These are phyloP conservation scores for Drosophila engyochracea DNA, from an alignment of 2,888 invertebrate species.

Conservation along the genomic window DNA sequence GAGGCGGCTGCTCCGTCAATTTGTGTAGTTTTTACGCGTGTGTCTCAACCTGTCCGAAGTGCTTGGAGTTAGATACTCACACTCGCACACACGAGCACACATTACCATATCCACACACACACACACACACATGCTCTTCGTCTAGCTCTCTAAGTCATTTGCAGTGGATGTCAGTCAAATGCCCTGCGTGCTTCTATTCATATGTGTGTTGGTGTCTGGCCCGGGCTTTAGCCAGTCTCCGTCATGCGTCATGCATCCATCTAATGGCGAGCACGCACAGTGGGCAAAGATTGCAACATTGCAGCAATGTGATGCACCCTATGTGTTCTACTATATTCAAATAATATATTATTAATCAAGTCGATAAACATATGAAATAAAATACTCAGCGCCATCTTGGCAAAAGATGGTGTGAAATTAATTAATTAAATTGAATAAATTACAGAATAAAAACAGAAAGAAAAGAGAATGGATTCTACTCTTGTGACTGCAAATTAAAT, in stretches of 20 bases:
- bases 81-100: conserved; percentile 24
- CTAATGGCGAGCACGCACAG: conserved; percentile 63
- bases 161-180: conserved; percentile 65
- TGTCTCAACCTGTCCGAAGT: conserved; percentile 78
- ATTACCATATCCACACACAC: conserved; percentile 60
- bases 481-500: neutral
- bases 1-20: conserved; percentile 59
- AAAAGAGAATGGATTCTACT: neutral
- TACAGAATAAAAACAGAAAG: neutral
- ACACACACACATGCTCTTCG: conserved; percentile 25
- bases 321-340: neutral
- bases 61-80: conserved; percentile 70
- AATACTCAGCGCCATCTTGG: neutral
- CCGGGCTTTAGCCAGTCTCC: conserved; percentile 57
- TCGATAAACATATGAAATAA: neutral
- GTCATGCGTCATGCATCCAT: conserved; percentile 76
- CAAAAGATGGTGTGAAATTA: no score
- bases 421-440: neutral
- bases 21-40: conserved; percentile 81
- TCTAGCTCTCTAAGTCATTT: conserved; percentile 51
- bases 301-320: neutral
- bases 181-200: conserved; percentile 42
- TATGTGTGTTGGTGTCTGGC: conserved; percentile 56
- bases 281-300: conserved; percentile 13
- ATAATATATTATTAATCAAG: neutral